phyloP scores from a whole-genome alignment of 1,140 invertebrate species.

The Hesperophylax magnus region DNA sequence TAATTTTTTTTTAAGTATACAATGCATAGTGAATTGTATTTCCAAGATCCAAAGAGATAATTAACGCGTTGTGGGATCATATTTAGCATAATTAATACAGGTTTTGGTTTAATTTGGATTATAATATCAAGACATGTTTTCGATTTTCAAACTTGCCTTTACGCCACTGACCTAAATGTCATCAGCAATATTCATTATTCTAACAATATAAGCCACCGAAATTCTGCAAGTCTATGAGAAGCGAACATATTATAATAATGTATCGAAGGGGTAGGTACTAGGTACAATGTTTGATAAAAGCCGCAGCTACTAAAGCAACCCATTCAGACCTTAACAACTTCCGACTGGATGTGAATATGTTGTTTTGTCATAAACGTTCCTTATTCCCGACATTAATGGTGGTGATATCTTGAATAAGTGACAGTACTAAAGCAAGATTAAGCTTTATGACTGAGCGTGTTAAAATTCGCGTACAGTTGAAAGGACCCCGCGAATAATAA shows the following conservation, averaged over 20 bases:
- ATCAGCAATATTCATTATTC: no score
- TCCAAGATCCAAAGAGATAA: no score
- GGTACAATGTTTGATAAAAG: not conserved
- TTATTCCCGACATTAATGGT: slow-evolving; percentile 27
- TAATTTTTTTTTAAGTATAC: no score
- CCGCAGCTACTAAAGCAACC: slow-evolving; percentile 13
- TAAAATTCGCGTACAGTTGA: slow-evolving; percentile 23
- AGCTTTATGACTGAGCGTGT: slow-evolving; percentile 22
- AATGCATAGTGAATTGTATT: no score
- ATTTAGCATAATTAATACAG: no score
- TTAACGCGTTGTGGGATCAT: no score
- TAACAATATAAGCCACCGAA: no score
- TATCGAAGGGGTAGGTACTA: not conserved
- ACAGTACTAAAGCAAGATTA: slow-evolving; percentile 20
- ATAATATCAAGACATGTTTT: no score
- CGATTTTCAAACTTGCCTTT: no score
- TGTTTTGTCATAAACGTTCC: slow-evolving; percentile 31
- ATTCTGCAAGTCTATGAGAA: no score
- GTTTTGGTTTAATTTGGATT: no score
- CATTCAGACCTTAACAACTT: slow-evolving; percentile 21
- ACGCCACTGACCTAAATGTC: no score
- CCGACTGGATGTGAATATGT: slow-evolving; percentile 26
- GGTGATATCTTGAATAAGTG: slow-evolving; percentile 20
- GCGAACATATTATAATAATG: not conserved
- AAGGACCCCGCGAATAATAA: not conserved